Percentiles rank a stretch among this genome's conserved stretches.
Evolutionary conservation across 2,888 invertebrate species (phyloP).

Genomic region (Ormyrus pomaceus): DNA sequence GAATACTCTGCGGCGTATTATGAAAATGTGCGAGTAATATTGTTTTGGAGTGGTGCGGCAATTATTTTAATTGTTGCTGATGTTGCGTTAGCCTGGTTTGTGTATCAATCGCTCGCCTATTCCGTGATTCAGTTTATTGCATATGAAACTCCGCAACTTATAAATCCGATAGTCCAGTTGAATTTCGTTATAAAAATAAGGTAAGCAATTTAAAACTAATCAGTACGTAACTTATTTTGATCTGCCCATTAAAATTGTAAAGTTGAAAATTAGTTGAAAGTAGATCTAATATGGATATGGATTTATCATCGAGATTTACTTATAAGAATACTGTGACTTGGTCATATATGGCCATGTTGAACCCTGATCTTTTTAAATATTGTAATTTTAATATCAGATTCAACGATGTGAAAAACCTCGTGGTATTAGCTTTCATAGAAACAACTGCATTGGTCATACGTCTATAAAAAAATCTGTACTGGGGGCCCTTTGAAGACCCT

Average conservation of each 20-base stretch:
- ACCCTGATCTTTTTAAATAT: too few relatives aligned
- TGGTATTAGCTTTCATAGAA: too few relatives aligned
- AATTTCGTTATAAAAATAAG: conserved; percentile 6
- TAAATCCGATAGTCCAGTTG: conserved; percentile 20
- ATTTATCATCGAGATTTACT: neutral
- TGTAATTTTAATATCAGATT: too few relatives aligned
- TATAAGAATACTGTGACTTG: neutral
- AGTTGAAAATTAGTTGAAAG: too few relatives aligned
- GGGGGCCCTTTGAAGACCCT: too few relatives aligned
- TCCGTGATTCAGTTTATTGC: neutral
- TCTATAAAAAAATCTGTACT: too few relatives aligned
- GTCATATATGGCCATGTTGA: neutral
- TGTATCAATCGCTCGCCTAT: neutral
- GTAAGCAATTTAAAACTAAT: conserved; percentile 4
- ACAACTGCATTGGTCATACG: too few relatives aligned
- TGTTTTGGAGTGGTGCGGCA: neutral
- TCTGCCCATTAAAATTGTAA: too few relatives aligned
- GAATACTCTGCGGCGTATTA: neutral
- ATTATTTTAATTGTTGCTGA: neutral
- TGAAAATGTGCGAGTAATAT: neutral
- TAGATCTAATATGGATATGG: too few relatives aligned
- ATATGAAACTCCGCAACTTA: neutral
- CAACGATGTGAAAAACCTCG: too few relatives aligned
- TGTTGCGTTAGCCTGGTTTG: neutral
- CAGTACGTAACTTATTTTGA: too few relatives aligned